Base-by-base conservation (phyloP, 2,888 invertebrate genomes). In the Branchellion lobata region DNA sequence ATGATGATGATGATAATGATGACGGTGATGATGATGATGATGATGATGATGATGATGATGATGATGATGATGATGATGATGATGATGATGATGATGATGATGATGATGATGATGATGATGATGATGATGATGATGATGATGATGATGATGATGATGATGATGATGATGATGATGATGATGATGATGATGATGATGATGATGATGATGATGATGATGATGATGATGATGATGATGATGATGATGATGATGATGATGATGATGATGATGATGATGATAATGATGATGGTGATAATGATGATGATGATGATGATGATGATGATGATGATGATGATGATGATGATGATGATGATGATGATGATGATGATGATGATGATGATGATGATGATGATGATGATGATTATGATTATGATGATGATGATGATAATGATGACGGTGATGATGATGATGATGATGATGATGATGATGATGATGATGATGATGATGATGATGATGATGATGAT, bases 401-500 rank as follows among this genome's bases (percentile, higher is more conserved):
- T n/a, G n/a, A n/a, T n/a, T n/a, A n/a, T n/a, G n/a, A n/a, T n/a
- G n/a, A n/a, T n/a, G n/a, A n/a, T n/a, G 72, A 78, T 1, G 33
- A 0, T 71, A 40, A 78, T 73, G 69, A 76, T 78, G 0, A 33
- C 36, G 36, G 34, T 80, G 51, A 78, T 77, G 57, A 51, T 47
- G 72, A 27, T 40, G 29, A 47, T 73, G 36, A 57, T 72, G 77
- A 34, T 76, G 71, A 79, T 53, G 61, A 1, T 76, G 79, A 78
- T 65, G 57, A 78, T 61, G 51, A 78, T 33, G 75, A 78, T 78
- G 75, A 57, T 65, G 61, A 77, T 78, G 76, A 74, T 65, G 61
- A 78, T 65, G 76, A 79, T 57, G 65, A 79, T 65, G 65, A 76
- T 53, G 57, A 79, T 76, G 76, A 78, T 61, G 79, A 79, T 76